Base-by-base conservation (phyloP, 2,888 invertebrate genomes). In the Norana najaformis region DNA sequence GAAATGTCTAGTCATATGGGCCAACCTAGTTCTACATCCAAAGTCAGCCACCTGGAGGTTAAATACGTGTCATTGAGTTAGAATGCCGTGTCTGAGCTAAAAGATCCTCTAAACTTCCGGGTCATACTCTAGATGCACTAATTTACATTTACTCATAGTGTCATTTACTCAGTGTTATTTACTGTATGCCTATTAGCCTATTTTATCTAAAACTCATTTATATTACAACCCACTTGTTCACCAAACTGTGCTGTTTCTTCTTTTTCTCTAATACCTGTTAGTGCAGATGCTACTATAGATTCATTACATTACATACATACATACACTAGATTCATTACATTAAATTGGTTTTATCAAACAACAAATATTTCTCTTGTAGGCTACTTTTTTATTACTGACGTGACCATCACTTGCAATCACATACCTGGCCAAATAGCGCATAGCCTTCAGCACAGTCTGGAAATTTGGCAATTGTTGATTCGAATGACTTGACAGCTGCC, bases 401-500 rank as follows among this genome's bases (percentile, higher is more conserved):
- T 89, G n/a, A 53, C 18, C 30, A 89, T 89, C 34, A 14, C n/a
- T 23, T 35, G n/a, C 14, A 14, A 69, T 35, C 39, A 41, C 88
- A 37, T 38, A 92, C 98, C 96, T 98, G 98, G 89, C 98, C 98
- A 96, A 97, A 98, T 69, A 98, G 95, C 90, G 97, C 97, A 94
- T 97, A 97, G 91, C 97, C 97, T 95, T 99, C 98, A 5, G 97
- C 96, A 94, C 97, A 97, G 88, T 96, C 96, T 0, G 98, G 97
- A 95, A 97, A 98, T 93, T 96, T 96, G 90, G 97, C 96, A 41
- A 97, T 96, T 35, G 97, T 96, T 91, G 96, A 96, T 93, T 97
- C 96, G 95, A 98, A 98, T 92, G 92, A 91, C 83, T 92, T 91
- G 16, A 93, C 96, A 0, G 97, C 97, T 93, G 96, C 95, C 93